A percentile compares a stretch with the other conserved stretches of the same genome.
phyloP scores from a whole-genome alignment of 2,113 vertebrate genomes.

The Leptocoma aspasia region DNA sequence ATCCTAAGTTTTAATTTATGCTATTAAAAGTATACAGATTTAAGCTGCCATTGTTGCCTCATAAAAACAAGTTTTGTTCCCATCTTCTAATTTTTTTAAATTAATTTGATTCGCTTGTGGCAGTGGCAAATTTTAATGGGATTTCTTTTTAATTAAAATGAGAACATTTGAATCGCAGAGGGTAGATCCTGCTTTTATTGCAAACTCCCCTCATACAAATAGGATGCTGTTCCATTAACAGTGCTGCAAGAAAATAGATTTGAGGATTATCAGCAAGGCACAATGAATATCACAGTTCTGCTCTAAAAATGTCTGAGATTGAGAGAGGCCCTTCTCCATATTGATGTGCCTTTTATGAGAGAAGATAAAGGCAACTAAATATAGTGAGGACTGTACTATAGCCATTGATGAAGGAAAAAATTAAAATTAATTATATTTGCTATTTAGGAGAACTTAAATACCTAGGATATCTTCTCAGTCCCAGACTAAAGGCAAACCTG shows the following conservation, averaged over 20 bases:
- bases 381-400: background rate
- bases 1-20: background rate
- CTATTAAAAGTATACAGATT: background rate
- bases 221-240: constrained; percentile 26
- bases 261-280: background rate
- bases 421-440: background rate
- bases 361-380: background rate
- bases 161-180: constrained; percentile 27
- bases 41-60: background rate
- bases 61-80: background rate
- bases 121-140: constrained; percentile 2
- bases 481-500: background rate
- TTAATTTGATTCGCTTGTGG: constrained; percentile 37
- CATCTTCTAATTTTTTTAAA: background rate
- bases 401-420: background rate
- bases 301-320: background rate
- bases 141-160: constrained; percentile 42
- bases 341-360: background rate
- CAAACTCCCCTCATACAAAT: background rate
- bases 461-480: background rate
- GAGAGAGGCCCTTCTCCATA: background rate
- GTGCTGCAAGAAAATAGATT: background rate
- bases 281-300: background rate
- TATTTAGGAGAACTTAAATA: background rate
- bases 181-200: constrained; percentile 22